Percentiles rank a stretch among this genome's conserved stretches.
These are phyloP conservation scores for Synanceia verrucosa DNA, from an alignment of 2,797 vertebrate species.

Conservation along the genomic window DNA sequence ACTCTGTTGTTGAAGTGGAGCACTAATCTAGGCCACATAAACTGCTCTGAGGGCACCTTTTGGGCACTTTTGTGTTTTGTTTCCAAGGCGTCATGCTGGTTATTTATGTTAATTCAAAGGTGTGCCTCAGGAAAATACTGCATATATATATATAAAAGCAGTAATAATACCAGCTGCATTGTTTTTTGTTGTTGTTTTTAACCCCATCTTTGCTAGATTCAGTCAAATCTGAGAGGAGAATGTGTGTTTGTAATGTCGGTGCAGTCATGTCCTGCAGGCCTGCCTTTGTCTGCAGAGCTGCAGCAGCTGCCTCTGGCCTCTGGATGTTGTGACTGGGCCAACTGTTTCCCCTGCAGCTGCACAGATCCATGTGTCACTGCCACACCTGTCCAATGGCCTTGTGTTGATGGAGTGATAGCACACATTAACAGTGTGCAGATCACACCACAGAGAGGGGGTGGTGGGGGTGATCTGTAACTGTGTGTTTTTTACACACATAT, in stretches of 20 bases:
- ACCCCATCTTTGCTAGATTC: too few species aligned
- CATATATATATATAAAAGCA: neutral
- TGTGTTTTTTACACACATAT: neutral
- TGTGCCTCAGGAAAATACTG: neutral
- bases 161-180: neutral
- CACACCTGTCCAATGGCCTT: conserved; percentile 64
- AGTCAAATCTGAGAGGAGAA: neutral
- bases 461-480: conserved; percentile 23
- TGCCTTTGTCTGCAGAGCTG: conserved; percentile 41
- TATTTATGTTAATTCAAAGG: neutral
- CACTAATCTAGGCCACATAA: conserved; percentile 16
- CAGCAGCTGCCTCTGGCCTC: conserved; percentile 58
- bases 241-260: neutral
- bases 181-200: too few species aligned
- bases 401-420: conserved; percentile 65
- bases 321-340: conserved; percentile 70
- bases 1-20: conserved; percentile 42
- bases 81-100: neutral
- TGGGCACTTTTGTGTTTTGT: neutral
- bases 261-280: conserved; percentile 20
- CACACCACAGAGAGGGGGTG: neutral
- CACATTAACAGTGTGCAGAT: conserved; percentile 50
- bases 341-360: conserved; percentile 70
- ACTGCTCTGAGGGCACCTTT: neutral
- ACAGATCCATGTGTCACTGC: conserved; percentile 59